Evolutionary conservation across 2,113 vertebrate species (phyloP), one percentile per base, ranked within the genome.

Genomic region (Vicugna pacos): DNA sequence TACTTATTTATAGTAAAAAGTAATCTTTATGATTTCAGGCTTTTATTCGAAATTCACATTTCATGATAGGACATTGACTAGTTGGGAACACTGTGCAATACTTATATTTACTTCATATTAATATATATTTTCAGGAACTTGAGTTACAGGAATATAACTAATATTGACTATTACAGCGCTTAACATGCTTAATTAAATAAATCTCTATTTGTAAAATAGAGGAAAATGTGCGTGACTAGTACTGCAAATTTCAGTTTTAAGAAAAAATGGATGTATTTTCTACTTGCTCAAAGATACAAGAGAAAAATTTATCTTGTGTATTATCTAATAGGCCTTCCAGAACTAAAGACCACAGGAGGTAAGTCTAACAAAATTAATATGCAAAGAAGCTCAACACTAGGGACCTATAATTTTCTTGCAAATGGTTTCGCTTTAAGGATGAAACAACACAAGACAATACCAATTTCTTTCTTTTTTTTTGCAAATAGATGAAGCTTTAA

Each of bases 281-380:
- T 98, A 97, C 97, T 97, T 96, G 96, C 97, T 98, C 91, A 98
- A 98, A 99, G 92, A 98, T 98, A 98, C 95, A 97, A 98, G 97
- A 89, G 96, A 98, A 98, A 98, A 98, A 98, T 98, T 98, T 99
- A 98, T 98, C 98, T 99, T 98, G 98, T 99, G 98, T 96, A 98
- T 99, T 99, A 99, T 98, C 98, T 99, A 98, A 99, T 99, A 99
- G 99, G 98, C 99, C 98, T 99, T 99, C 98, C 98, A 99, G 98
- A 99, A 99, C 99, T 98, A 96, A 98, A 99, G 99, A 99, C 99
- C 99, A 98, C 99, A 98, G 99, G 99, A 99, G 99, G 99, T 99
- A 99, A 99, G 99, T 99, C 99, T 99, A 99, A 99, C 99, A 99
- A 99, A 99, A 99, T 99, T 99, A 99, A 99, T 99, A 99, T 99